Evolutionary conservation across 1,140 invertebrate species (phyloP), one percentile per base, ranked within the genome.

Genomic region (Zophobas morio): DNA sequence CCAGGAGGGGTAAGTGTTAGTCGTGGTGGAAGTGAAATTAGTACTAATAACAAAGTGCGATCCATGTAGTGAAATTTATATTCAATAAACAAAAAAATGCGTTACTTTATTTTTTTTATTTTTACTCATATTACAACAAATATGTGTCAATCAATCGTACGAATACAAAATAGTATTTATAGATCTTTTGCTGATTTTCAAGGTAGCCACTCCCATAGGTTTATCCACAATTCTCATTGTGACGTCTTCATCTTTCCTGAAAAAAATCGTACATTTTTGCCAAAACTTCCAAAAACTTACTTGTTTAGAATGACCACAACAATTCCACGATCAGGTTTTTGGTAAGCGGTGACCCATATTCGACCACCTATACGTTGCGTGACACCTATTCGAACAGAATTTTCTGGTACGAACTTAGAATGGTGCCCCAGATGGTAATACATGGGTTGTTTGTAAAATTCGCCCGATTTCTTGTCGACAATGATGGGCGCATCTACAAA

Each of bases 381-480:
- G 78, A 56, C 33, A 32, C 81, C 79, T 49, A 89, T 83, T 71
- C 87, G 79, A 1, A 81, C 39, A 0, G 90, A 90, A 33, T 86
- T 89, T 75, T 84, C 85, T 1, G 86, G 81, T 35, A 92, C 82
- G 81, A 91, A 91, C 85, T 90, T 91, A 6, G 90, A 89, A 77
- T 93, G 91, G 85, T 94, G 93, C 0, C 88, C 92, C 74, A 94
- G 81, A 6, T 88, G 89, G 86, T 94, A 94, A 82, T 89, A 94
- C 90, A 92, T 49, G 90, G 93, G 83, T 79, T 94, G 91, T 81
- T 93, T 93, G 84, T 92, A 94, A 82, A 94, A 94, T 84, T 91
- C 87, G 46, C 70, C 74, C 5, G 79, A 80, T 32, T 83, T 85
- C 20, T 84, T 79, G 82, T 93, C 89, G 0, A 93, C 90, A 77